Conservation (phyloP, 2,797 vertebrate genomes). For the Lindbergichthys nudifrons region DNA sequence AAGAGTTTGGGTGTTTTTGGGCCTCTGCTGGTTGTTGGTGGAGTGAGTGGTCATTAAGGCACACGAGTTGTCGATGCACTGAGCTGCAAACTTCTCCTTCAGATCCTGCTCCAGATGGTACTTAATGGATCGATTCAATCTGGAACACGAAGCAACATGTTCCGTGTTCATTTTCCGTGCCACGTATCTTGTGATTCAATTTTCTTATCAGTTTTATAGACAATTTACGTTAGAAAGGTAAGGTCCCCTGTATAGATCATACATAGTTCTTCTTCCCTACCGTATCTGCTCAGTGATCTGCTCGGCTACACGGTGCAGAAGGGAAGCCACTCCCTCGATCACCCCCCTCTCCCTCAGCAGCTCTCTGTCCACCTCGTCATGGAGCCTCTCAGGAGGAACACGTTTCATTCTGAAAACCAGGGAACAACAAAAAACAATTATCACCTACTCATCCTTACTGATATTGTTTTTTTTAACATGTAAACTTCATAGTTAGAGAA, state of each 20-base stretch:
- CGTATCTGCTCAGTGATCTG: slow-evolving; percentile 91
- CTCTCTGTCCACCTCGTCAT: slow-evolving; percentile 88
- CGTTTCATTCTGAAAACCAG: slow-evolving; percentile 83
- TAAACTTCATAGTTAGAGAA: neutral
- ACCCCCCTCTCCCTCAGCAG: slow-evolving; percentile 89
- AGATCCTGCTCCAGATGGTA: slow-evolving; percentile 91
- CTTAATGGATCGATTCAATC: slow-evolving; percentile 89
- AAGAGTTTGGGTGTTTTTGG: slow-evolving; percentile 27
- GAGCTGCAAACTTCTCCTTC: slow-evolving; percentile 88
- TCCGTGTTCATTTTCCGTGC: neutral
- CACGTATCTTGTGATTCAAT: neutral
- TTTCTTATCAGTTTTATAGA: neutral
- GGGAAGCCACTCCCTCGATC: slow-evolving; percentile 78
- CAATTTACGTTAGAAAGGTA: neutral
- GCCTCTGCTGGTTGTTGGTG: slow-evolving; percentile 55
- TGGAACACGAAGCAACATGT: slow-evolving; percentile 64
- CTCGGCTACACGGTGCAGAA: slow-evolving; percentile 86
- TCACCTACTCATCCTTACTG: neutral
- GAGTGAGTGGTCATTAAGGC: slow-evolving; percentile 84
- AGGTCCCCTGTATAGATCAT: neutral
- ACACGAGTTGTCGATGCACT: slow-evolving; percentile 89
- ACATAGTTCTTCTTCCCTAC: slow-evolving; percentile 62
- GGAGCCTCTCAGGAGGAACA: slow-evolving; percentile 84
- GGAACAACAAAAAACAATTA: neutral
- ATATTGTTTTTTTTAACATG: neutral